Evolutionary conservation across 1,140 invertebrate genomes (phyloP).

Genomic region (Pectinophora gossypiella): DNA sequence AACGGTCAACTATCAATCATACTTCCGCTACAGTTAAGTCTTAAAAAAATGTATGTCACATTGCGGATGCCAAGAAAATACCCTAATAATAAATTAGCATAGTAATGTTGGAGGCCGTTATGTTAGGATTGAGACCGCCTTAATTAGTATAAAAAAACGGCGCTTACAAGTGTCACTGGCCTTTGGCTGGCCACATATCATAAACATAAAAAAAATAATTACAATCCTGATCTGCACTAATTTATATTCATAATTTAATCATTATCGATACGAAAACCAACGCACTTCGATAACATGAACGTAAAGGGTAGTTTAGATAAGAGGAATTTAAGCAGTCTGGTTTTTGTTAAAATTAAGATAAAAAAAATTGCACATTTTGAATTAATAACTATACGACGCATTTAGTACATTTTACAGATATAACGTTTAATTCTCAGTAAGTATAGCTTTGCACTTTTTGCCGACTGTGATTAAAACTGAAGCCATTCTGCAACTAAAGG

Average conservation of each 20-base stretch:
- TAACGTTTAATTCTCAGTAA: no score
- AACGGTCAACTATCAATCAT: constrained; percentile 67
- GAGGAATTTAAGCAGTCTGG: no score
- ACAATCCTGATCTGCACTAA: constrained; percentile 5
- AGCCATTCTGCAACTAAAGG: no score
- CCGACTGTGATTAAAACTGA: no score
- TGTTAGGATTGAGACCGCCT: constrained; percentile 56
- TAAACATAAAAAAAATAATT: constrained; percentile 15
- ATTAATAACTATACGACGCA: no score
- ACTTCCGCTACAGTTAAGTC: constrained; percentile 67
- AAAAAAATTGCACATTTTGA: no score
- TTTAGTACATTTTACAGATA: no score
- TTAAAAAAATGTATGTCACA: constrained; percentile 69
- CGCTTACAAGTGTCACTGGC: constrained; percentile 53
- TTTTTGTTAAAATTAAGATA: no score
- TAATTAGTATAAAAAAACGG: constrained; percentile 56
- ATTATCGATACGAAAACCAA: no score
- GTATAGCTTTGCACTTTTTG: no score
- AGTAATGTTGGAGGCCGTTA: constrained; percentile 65
- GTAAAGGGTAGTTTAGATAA: no score
- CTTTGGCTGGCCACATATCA: constrained; percentile 19
- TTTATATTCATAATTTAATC: neutral
- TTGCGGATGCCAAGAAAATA: constrained; percentile 66
- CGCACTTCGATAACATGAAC: no score
- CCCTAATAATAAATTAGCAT: constrained; percentile 72